Conservation (phyloP, 2,797 vertebrate species). For the Epinephelus coioides region DNA sequence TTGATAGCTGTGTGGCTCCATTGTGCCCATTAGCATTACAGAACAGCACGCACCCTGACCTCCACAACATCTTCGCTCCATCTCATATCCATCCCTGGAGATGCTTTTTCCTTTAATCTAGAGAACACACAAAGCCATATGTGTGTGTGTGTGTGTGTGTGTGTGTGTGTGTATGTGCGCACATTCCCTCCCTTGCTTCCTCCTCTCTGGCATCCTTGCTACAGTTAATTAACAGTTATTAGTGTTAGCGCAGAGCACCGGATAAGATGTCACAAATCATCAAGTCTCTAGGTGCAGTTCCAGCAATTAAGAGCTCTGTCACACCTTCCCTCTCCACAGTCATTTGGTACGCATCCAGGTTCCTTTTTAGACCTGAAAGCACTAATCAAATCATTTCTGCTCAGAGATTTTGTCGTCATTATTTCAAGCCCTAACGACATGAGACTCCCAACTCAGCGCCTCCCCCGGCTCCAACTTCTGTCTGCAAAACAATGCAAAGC, state of each 20-base stretch:
- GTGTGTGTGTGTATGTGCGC: slow-evolving; percentile 36
- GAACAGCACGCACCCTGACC: slow-evolving; percentile 73
- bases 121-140: slow-evolving; percentile 87
- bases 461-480: slow-evolving; percentile 79
- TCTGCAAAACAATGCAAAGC: slow-evolving; percentile 65
- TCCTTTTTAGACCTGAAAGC: slow-evolving; percentile 95
- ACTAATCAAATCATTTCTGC: slow-evolving; percentile 99
- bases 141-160: slow-evolving; percentile 39
- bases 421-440: slow-evolving; percentile 94
- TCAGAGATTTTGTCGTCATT: slow-evolving; percentile 92
- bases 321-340: slow-evolving; percentile 90
- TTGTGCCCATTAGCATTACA: slow-evolving; percentile 75
- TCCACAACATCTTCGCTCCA: slow-evolving; percentile 71
- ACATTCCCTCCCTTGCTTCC: slow-evolving; percentile 58
- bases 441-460: slow-evolving; percentile 82
- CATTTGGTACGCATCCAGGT: slow-evolving; percentile 96
- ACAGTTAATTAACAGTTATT: slow-evolving; percentile 99
- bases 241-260: slow-evolving; percentile 93
- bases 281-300: slow-evolving; percentile 96
- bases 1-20: slow-evolving; percentile 67
- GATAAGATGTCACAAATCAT: slow-evolving; percentile 99
- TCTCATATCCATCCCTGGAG: slow-evolving; percentile 72
- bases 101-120: slow-evolving; percentile 90
- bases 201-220: slow-evolving; percentile 90
- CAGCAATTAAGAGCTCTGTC: slow-evolving; percentile 98